Conservation (phyloP, 2,888 invertebrate genomes). For the Noctua pronuba region DNA sequence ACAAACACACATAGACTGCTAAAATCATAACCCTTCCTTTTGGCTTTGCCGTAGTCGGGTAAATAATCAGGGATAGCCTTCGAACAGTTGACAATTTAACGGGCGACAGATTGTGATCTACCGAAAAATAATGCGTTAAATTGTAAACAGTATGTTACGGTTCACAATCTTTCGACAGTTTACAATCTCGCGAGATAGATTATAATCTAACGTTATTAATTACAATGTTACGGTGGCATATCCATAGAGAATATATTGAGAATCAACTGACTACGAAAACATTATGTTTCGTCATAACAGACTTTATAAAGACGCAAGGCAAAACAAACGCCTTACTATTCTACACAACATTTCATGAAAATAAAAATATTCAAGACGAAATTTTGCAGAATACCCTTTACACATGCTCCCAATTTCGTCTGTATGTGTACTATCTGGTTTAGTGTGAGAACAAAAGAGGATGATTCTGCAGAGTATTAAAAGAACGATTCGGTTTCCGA, state of each 20-base stretch:
- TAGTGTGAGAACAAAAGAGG: slow-evolving; percentile 41
- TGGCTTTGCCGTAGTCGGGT: no score
- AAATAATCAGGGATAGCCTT: no score
- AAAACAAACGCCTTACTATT: not conserved
- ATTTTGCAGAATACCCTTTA: slow-evolving; percentile 17
- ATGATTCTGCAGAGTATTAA: slow-evolving; percentile 45
- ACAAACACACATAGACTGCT: no score
- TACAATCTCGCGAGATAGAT: no score
- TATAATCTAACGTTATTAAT: no score
- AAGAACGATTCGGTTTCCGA: slow-evolving; percentile 57
- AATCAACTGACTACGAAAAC: not conserved
- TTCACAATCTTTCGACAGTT: no score
- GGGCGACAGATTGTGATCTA: no score
- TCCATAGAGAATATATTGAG: not conserved
- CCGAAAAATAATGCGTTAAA: no score
- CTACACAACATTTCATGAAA: not conserved
- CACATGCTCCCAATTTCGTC: not conserved
- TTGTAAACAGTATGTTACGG: no score
- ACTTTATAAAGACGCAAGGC: not conserved
- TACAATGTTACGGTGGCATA: no score
- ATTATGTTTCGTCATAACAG: not conserved
- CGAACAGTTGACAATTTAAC: no score
- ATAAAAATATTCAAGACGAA: slow-evolving; percentile 17
- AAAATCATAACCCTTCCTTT: no score
- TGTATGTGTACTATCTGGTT: slow-evolving; percentile 3